These are phyloP conservation scores for Pelusios castaneus DNA, from an alignment of 2,113 vertebrate species.

Conservation along the genomic window DNA sequence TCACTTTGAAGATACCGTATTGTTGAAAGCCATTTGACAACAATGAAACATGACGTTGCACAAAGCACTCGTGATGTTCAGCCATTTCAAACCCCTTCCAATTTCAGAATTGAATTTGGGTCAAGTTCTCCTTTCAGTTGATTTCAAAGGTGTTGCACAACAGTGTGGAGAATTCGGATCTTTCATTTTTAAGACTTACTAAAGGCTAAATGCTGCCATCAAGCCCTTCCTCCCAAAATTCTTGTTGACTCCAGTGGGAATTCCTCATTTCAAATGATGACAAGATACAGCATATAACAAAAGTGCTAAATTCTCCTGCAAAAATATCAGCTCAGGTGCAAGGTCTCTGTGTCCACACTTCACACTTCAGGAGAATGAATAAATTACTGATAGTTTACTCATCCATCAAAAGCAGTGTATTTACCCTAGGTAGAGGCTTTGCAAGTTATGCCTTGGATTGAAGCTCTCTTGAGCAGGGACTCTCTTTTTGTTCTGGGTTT, in stretches of 20 bases:
- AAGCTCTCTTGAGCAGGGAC: neutral
- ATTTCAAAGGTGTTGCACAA: neutral
- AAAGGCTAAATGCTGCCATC: neutral
- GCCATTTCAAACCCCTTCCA: neutral
- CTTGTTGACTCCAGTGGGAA: neutral
- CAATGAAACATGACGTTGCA: neutral
- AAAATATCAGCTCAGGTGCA: neutral
- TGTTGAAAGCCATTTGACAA: neutral
- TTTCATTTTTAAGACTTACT: neutral
- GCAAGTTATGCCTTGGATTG: neutral
- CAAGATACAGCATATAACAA: neutral
- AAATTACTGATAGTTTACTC: neutral
- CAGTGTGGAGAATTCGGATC: neutral
- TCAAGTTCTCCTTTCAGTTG: neutral
- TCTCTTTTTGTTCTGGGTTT: neutral
- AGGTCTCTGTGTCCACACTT: neutral
- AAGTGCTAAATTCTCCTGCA: neutral
- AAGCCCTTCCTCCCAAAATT: neutral
- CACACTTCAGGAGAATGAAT: neutral
- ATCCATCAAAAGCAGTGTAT: neutral
- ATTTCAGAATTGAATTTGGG: neutral
- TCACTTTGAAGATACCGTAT: neutral
- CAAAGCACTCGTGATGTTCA: neutral
- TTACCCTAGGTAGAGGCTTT: accelerated
- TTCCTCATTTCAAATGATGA: neutral